Evolutionary conservation across 2,888 invertebrate genomes (phyloP).

Genomic region (Plebejus melissa): DNA sequence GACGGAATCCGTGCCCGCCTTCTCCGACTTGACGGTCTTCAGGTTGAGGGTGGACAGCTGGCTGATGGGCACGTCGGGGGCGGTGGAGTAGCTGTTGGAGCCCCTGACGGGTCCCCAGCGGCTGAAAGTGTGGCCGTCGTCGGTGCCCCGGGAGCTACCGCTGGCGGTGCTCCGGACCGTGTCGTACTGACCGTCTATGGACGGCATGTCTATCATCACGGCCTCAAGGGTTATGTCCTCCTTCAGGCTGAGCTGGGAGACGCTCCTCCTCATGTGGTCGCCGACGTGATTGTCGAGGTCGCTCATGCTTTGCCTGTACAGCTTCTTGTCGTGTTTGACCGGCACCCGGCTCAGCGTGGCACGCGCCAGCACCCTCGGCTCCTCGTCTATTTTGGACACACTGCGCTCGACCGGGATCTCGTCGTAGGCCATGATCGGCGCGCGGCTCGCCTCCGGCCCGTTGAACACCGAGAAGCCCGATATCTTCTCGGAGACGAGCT

Average conservation of each 20-base stretch:
- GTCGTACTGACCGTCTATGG: slow-evolving; percentile 48
- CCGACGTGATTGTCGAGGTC: slow-evolving; percentile 42
- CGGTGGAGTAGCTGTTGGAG: slow-evolving; percentile 69
- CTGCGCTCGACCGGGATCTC: slow-evolving; percentile 38
- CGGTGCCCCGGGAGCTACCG: slow-evolving; percentile 42
- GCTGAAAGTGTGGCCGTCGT: slow-evolving; percentile 52
- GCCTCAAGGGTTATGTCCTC: slow-evolving; percentile 66
- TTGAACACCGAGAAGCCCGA: slow-evolving; percentile 68
- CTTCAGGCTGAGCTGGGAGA: slow-evolving; percentile 65
- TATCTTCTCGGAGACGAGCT: slow-evolving; percentile 65
- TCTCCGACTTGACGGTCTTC: slow-evolving; percentile 47
- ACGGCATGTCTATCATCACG: slow-evolving; percentile 64
- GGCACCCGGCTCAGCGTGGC: slow-evolving; percentile 26
- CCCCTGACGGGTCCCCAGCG: slow-evolving; percentile 72
- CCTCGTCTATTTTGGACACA: slow-evolving; percentile 45
- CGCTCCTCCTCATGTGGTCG: slow-evolving; percentile 51
- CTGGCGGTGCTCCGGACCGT: slow-evolving; percentile 53
- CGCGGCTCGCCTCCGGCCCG: slow-evolving; percentile 48
- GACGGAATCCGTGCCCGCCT: slow-evolving; percentile 51
- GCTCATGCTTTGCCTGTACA: slow-evolving; percentile 59
- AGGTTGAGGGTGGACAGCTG: slow-evolving; percentile 65
- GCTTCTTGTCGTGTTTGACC: slow-evolving; percentile 40
- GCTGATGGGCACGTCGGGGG: slow-evolving; percentile 55
- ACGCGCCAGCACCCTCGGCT: slow-evolving; percentile 1
- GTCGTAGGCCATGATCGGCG: slow-evolving; percentile 69